A percentile compares a stretch with the other conserved stretches of the same genome.
These are phyloP conservation scores for Pycnonotus jocosus DNA, from an alignment of 2,113 vertebrate species.

Conservation along the genomic window DNA sequence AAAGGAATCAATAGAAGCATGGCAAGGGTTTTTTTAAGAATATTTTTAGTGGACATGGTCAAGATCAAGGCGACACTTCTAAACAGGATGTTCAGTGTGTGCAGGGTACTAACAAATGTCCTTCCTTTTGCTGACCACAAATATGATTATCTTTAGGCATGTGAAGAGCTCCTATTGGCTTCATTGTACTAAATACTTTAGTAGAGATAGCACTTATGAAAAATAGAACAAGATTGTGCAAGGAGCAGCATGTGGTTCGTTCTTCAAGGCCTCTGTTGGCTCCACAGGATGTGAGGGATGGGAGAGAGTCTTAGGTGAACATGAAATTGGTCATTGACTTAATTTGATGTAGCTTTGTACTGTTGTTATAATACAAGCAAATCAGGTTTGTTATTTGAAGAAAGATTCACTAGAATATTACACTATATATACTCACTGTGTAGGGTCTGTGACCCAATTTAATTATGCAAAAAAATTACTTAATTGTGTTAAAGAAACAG, in stretches of 20 bases:
- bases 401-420: neutral
- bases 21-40: neutral
- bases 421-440: neutral
- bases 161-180: neutral
- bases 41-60: neutral
- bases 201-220: neutral
- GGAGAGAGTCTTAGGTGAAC: neutral
- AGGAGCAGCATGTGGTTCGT: neutral
- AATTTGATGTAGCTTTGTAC: neutral
- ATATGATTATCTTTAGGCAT: neutral
- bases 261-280: neutral
- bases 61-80: neutral
- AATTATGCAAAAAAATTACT: neutral
- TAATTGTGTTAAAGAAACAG: neutral
- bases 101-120: neutral
- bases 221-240: neutral
- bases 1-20: neutral
- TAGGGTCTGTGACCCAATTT: neutral
- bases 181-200: neutral
- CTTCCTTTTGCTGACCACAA: neutral
- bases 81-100: neutral
- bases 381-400: neutral
- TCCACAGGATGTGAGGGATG: fast-evolving
- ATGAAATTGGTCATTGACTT: neutral
- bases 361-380: neutral